Conservation (phyloP, 2,113 vertebrate genomes). For the Camarhynchus parvulus region DNA sequence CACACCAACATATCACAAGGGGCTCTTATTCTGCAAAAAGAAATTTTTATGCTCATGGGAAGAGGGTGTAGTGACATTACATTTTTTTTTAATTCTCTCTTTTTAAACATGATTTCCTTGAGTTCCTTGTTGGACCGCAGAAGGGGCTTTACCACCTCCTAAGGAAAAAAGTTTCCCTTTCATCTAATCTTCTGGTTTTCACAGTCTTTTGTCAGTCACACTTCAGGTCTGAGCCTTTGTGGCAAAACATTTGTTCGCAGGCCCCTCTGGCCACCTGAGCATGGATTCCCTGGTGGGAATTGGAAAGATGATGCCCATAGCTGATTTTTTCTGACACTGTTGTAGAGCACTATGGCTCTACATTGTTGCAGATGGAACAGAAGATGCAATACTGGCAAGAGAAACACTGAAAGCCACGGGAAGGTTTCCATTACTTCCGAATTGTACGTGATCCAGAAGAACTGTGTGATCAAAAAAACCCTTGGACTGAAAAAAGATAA, state of each 20-base stretch:
- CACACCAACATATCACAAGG: not conserved
- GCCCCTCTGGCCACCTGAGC: not conserved
- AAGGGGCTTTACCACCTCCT: not conserved
- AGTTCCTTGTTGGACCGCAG: not conserved
- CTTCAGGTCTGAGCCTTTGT: not conserved
- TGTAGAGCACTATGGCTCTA: not conserved
- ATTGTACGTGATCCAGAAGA: not conserved
- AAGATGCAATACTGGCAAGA: not conserved
- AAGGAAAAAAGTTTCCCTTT: not conserved
- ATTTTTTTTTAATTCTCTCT: not conserved
- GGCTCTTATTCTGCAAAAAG: not conserved
- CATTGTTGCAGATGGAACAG: not conserved
- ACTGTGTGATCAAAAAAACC: not conserved
- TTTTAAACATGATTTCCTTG: not conserved
- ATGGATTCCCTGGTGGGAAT: not conserved
- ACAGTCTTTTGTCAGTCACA: not conserved
- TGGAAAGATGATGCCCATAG: not conserved
- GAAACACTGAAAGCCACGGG: not conserved
- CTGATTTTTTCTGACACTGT: not conserved
- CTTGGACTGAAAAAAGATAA: not conserved
- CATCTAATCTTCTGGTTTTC: not conserved
- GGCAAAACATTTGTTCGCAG: accelerated
- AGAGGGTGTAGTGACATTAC: not conserved
- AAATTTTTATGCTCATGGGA: not conserved
- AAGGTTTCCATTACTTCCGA: not conserved